These are phyloP conservation scores for Cyprinodon brontotheroides DNA, from an alignment of 2,113 vertebrate species.

Conservation along the genomic window DNA sequence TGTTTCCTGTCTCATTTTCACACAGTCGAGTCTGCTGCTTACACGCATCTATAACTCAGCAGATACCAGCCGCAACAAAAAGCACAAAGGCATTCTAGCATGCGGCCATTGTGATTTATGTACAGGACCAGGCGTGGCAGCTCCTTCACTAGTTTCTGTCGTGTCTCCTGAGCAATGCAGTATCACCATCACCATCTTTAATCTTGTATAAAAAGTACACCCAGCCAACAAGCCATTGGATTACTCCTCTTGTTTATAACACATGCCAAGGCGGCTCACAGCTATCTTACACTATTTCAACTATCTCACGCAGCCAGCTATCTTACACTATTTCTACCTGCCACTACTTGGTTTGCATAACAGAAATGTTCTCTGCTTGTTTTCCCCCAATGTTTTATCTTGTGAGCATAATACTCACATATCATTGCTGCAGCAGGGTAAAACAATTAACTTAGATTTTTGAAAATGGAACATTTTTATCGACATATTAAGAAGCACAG, in stretches of 20 bases:
- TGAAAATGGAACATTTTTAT: conserved; percentile 5
- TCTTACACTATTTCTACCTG: conserved; percentile 10
- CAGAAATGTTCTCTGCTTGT: not conserved
- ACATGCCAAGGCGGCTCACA: conserved; percentile 44
- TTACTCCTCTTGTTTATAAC: conserved; percentile 56
- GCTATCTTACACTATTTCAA: conserved; percentile 10
- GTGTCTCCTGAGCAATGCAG: conserved; percentile 36
- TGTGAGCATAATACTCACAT: not conserved
- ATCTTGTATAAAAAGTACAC: conserved; percentile 54
- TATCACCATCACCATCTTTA: conserved; percentile 55
- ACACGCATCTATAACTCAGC: conserved; percentile 30
- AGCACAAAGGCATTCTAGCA: conserved; percentile 8
- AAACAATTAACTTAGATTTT: not conserved
- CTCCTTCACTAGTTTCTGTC: conserved; percentile 24
- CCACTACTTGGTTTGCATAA: conserved; percentile 22
- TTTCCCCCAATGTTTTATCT: conserved; percentile 1
- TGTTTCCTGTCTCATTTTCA: conserved; percentile 38
- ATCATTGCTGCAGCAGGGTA: not conserved
- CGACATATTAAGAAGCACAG: conserved; percentile 40
- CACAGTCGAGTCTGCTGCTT: conserved; percentile 21
- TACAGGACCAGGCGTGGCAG: conserved; percentile 39
- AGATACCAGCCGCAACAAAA: conserved; percentile 18
- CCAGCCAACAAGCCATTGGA: conserved; percentile 49
- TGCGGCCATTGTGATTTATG: conserved; percentile 33
- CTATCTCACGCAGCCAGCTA: not conserved